Percentiles rank a stretch among this genome's conserved stretches.
phyloP scores from a whole-genome alignment of 1,140 invertebrate species.

The Pemphigus obesinymphae region DNA sequence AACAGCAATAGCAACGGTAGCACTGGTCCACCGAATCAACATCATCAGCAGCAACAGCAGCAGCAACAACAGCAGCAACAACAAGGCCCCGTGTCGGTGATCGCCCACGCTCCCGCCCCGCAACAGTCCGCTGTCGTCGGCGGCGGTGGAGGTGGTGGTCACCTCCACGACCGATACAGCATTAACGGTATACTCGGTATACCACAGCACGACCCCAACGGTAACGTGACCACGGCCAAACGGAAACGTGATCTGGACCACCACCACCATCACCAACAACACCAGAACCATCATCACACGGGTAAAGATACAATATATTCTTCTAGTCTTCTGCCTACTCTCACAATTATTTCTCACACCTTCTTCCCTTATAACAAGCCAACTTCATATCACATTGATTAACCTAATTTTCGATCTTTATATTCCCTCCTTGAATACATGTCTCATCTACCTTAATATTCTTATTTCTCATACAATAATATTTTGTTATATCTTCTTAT shows the following conservation, averaged over 20 bases:
- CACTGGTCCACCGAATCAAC: slow-evolving; percentile 47
- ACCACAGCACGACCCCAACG: slow-evolving; percentile 64
- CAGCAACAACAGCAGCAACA: slow-evolving; percentile 42
- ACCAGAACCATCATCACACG: slow-evolving; percentile 37
- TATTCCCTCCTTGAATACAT: no score
- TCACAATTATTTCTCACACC: no score
- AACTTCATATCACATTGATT: no score
- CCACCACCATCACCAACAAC: slow-evolving; percentile 51
- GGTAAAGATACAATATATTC: no score
- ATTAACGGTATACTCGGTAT: slow-evolving; percentile 94
- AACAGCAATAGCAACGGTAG: slow-evolving; percentile 52
- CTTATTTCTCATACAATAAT: no score
- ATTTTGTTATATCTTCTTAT: no score
- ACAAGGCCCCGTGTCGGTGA: slow-evolving; percentile 42
- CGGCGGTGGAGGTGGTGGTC: not conserved
- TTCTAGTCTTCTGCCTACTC: no score
- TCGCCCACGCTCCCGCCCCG: slow-evolving; percentile 44
- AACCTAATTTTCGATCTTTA: no score
- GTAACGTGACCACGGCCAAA: slow-evolving; percentile 61
- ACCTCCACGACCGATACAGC: slow-evolving; percentile 70
- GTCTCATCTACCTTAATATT: no score
- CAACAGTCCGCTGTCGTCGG: not conserved
- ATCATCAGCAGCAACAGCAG: slow-evolving; percentile 46
- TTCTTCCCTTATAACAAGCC: no score
- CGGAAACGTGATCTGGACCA: slow-evolving; percentile 65